phyloP scores from a whole-genome alignment of 2,113 vertebrate species.

The Triplophysa siluroides region DNA sequence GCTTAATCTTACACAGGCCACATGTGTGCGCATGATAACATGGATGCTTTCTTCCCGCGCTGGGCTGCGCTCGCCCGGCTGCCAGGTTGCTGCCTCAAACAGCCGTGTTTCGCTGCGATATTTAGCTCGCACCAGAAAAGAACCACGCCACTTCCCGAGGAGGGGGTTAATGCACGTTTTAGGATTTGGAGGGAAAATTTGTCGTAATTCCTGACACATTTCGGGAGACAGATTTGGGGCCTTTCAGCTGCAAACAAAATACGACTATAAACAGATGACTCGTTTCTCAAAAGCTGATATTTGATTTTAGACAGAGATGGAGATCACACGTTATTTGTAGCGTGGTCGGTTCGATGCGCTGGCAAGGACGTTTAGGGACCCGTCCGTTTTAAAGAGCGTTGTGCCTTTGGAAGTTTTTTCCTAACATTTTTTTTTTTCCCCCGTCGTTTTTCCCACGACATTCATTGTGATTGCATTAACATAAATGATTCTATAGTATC shows the following conservation, averaged over 20 bases:
- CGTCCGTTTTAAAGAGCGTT: background rate
- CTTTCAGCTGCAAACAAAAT: conserved; percentile 73
- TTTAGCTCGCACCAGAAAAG: conserved; percentile 73
- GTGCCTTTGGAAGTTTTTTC: background rate
- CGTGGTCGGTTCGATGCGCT: background rate
- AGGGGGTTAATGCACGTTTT: conserved; percentile 81
- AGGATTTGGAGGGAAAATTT: conserved; percentile 65
- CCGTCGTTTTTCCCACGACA: conserved; percentile 46
- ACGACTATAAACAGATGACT: conserved; percentile 61
- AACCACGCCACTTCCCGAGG: conserved; percentile 69
- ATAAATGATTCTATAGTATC: conserved; percentile 80
- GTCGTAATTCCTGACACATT: conserved; percentile 79
- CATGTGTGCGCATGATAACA: conserved; percentile 84
- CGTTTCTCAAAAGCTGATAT: conserved; percentile 67
- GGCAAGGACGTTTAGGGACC: background rate
- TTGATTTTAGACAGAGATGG: conserved; percentile 57
- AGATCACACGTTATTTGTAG: conserved; percentile 62
- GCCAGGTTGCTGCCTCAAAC: conserved; percentile 79
- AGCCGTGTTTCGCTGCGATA: conserved; percentile 77
- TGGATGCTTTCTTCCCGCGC: conserved; percentile 76
- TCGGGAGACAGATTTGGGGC: conserved; percentile 75
- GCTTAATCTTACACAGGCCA: conserved; percentile 83
- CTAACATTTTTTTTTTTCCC: background rate
- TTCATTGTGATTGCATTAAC: conserved; percentile 78
- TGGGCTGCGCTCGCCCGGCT: conserved; percentile 70